Base-by-base conservation (phyloP, 1,140 invertebrate genomes). In the Pseudomyrmex sp. region DNA sequence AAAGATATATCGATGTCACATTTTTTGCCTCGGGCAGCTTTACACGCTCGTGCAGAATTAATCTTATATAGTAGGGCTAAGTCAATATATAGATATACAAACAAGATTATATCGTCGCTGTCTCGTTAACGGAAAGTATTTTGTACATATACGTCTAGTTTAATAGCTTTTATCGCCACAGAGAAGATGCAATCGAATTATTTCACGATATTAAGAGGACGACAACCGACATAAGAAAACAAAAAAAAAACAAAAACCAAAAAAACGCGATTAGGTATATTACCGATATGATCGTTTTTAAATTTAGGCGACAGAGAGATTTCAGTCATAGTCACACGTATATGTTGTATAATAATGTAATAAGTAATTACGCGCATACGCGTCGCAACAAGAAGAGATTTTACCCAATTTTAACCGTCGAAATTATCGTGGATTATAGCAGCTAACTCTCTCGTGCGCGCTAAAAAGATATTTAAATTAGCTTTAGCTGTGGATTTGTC, bases 71-170 rank as follows among this genome's bases (percentile, higher is more conserved):
- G 9, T 18, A 56, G 13, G 52, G 12, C 73, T 77, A 58, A 62
- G 66, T 73, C 58, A 85, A 80, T 61, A 59, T 35, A 35, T 35
- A 35, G 35, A 35, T 35, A 20, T 59, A 59, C 66, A 72, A 23
- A 44, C 66, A 70, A 70, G 44, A 80, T 80, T 70, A 35, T 35
- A 70, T 70, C 66, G 44, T 54, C 46, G 35, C 52, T 58, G 61
- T 82, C 58, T 85, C 77, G 15, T 54, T 74, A 66, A 69, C 59
- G 54, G 77, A 85, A 82, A 82, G 68, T 85, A 85, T 73, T 82
- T 82, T 73, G 35, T 65, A 73, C 26, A 23, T 66, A 58, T 15
- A 52, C 48, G 52, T 66, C 44, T 26, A 44, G 0, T 26, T 52
- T 35, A 35, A 20, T 70, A 58, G 65, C 44, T 54, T 35, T 59